Evolutionary conservation across 2,888 invertebrate species (phyloP).

Genomic region (Macroteleia sp.): DNA sequence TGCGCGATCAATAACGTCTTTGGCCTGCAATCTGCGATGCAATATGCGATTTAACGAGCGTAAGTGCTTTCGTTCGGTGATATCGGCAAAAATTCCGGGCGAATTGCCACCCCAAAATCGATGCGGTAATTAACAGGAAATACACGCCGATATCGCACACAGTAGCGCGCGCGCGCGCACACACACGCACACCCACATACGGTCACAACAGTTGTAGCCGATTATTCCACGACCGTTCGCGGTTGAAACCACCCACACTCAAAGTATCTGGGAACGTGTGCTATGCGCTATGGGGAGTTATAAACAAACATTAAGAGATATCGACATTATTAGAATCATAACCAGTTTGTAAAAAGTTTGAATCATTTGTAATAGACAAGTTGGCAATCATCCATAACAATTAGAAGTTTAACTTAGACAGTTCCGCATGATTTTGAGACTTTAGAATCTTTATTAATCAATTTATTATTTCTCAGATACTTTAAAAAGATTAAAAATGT

Average conservation of each 20-base stretch:
- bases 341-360: too few relatives aligned
- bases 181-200: background rate
- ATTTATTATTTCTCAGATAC: too few relatives aligned
- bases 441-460: too few relatives aligned
- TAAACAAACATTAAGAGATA: too few relatives aligned
- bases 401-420: too few relatives aligned
- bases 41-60: conserved; percentile 39
- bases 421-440: too few relatives aligned
- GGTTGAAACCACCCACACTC: conserved; percentile 15
- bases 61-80: conserved; percentile 27
- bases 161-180: conserved; percentile 10
- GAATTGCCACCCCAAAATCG: conserved; percentile 41
- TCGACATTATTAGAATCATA: too few relatives aligned
- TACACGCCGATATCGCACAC: conserved; percentile 19
- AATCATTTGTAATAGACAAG: too few relatives aligned
- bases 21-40: conserved; percentile 25
- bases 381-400: too few relatives aligned
- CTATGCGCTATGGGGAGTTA: too few relatives aligned
- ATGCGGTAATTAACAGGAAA: conserved; percentile 46
- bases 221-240: conserved; percentile 12
- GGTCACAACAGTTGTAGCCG: too few relatives aligned
- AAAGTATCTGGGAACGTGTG: background rate
- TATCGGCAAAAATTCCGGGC: conserved; percentile 35
- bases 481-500: too few relatives aligned
- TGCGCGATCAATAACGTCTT: conserved; percentile 46